A percentile compares a stretch with the other conserved stretches of the same genome.
Evolutionary conservation across 2,797 vertebrate genomes (phyloP).

Genomic region (Cetoscarus ocellatus): DNA sequence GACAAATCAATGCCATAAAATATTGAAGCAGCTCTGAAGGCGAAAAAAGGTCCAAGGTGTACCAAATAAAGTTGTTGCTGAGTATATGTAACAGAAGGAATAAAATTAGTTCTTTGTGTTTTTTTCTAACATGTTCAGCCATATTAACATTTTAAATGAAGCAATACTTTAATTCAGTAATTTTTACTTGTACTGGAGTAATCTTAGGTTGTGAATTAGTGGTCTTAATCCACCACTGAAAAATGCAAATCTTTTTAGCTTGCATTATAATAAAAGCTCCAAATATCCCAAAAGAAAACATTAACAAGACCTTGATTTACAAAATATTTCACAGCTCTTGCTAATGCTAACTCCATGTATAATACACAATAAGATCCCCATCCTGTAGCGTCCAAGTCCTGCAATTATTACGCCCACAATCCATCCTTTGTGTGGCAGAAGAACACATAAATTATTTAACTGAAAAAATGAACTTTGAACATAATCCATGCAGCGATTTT

Average conservation of each 20-base stretch:
- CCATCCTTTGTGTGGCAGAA: neutral
- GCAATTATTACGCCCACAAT: neutral
- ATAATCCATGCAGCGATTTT: neutral
- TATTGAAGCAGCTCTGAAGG: too few relatives aligned
- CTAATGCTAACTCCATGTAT: too few relatives aligned
- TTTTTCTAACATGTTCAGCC: too few relatives aligned
- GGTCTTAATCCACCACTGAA: neutral
- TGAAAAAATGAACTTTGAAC: neutral
- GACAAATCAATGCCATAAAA: too few relatives aligned
- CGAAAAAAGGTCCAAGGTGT: too few relatives aligned
- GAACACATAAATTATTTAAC: neutral
- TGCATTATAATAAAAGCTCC: neutral
- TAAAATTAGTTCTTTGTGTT: too few relatives aligned
- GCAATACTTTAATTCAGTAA: too few relatives aligned
- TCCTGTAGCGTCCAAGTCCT: neutral
- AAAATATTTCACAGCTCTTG: neutral
- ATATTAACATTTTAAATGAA: too few relatives aligned
- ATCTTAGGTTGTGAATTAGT: too few relatives aligned
- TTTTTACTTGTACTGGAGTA: too few relatives aligned
- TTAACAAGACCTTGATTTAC: neutral
- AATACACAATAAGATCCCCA: neutral
- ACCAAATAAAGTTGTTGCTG: too few relatives aligned
- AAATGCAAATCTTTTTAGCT: neutral
- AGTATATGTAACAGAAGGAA: too few relatives aligned
- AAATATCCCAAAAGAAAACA: neutral